Percentiles rank a stretch among this genome's conserved stretches.
Evolutionary conservation across 2,888 invertebrate species (phyloP).

Genomic region (Drosophila affinis): DNA sequence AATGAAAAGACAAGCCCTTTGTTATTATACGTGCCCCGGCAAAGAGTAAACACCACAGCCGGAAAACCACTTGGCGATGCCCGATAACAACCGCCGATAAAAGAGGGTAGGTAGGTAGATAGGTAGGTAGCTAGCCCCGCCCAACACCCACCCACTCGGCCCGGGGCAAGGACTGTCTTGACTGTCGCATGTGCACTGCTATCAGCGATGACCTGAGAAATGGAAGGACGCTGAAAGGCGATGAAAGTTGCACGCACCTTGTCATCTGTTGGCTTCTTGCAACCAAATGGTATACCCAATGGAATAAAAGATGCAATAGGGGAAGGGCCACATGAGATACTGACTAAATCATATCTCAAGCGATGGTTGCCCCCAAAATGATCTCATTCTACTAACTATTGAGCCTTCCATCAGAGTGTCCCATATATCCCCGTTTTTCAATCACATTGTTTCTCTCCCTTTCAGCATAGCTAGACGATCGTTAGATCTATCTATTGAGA

Average conservation of each 20-base stretch:
- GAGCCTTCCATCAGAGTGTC: no score
- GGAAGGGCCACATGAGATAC: not conserved
- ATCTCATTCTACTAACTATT: no score
- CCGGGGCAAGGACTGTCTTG: slow-evolving; percentile 15
- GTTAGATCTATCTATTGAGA: no score
- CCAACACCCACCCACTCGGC: not conserved
- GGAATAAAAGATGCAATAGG: not conserved
- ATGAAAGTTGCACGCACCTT: not conserved
- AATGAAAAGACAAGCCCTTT: slow-evolving; percentile 45
- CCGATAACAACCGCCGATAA: slow-evolving; percentile 69
- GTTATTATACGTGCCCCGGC: slow-evolving; percentile 57
- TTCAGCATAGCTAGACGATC: no score
- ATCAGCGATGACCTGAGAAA: slow-evolving; percentile 70
- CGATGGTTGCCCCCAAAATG: not conserved
- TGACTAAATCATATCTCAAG: not conserved
- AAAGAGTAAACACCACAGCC: slow-evolving; percentile 57
- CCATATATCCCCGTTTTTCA: no score
- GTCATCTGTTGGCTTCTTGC: not conserved
- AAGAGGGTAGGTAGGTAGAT: slow-evolving; percentile 6
- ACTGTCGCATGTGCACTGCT: slow-evolving; percentile 31
- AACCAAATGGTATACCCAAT: not conserved
- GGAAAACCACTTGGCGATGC: slow-evolving; percentile 49
- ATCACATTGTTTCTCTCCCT: no score
- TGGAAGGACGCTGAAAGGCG: slow-evolving; percentile 11
- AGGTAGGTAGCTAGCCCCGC: not conserved